Base-by-base conservation (phyloP, 1,140 invertebrate genomes). In the Popillia japonica region DNA sequence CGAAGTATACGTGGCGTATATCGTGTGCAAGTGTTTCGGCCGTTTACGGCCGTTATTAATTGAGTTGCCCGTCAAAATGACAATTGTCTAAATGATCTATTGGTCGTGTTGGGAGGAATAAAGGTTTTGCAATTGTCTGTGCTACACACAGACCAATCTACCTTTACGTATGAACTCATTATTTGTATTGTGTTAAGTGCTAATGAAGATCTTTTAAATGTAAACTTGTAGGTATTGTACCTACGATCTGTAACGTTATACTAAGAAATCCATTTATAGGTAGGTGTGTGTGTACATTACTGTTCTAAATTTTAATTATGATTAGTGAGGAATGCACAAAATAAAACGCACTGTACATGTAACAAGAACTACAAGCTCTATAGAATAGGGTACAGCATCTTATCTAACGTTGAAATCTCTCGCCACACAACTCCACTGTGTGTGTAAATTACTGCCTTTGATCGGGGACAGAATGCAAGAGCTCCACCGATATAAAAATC, bases 41-140 rank as follows among this genome's bases (percentile, higher is more conserved):
- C 17, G 48, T 6, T 55, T 55, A 17, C 14, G 48, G 17, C n/a
- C 48, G 48, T 17, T 17, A 55, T 55, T 55, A 55, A 55, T 55
- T 55, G 48, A 55, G 48, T 55, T 55, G 48, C 48, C 6, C 17
- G 48, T 55, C 48, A 55, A 17, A 55, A 55, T 17, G 48, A 55
- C 48, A 55, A 55, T 55, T 55, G 48, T 55, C 48, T 55, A 55
- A 55, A 55, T 55, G 48, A 55, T 55, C 48, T 55, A 55, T 55
- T 17, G 48, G 48, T 55, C 14, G 48, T 55, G 48, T 55, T 55
- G 14, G 48, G 44, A 55, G 6, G 48, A n/a, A 55, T 17, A 17
- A 14, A 17, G 6, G 48, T 55, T 55, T 55, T 55, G 48, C 48
- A 55, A 55, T 55, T 55, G 48, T 55, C 48, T 55, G 48, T 55